Evolutionary conservation across 2,888 invertebrate genomes (phyloP).

Genomic region (Eilema caniola): DNA sequence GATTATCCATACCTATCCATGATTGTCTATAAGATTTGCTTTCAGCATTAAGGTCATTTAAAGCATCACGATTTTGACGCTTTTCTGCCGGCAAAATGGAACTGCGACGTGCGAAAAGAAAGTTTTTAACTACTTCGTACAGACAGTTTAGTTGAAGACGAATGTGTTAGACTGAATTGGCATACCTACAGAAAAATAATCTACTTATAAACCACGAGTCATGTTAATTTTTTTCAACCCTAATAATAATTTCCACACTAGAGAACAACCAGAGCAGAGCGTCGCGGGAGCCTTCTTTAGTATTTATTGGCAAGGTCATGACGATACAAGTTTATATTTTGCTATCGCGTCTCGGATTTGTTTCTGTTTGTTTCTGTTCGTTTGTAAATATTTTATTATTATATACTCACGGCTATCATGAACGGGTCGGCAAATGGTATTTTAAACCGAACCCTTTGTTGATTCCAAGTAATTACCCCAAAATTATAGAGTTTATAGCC

Average conservation of each 20-base stretch:
- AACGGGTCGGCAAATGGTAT: background rate
- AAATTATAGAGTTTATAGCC: background rate
- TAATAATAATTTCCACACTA: background rate
- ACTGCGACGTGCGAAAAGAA: background rate
- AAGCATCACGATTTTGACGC: background rate
- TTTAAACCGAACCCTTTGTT: background rate
- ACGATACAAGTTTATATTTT: background rate
- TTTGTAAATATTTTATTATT: background rate
- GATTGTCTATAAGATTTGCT: constrained; percentile 5
- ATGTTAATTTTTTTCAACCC: background rate
- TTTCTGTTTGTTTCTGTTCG: background rate
- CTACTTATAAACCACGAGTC: background rate
- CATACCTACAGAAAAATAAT: background rate
- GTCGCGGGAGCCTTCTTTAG: background rate
- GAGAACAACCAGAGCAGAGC: constrained; percentile 4
- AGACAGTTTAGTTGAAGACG: background rate
- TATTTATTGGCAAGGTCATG: background rate
- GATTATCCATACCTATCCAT: constrained; percentile 10
- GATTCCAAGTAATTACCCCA: background rate
- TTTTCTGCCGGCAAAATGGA: background rate
- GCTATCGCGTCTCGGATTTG: background rate
- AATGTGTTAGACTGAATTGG: background rate
- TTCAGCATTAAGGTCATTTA: background rate
- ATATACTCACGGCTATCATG: background rate
- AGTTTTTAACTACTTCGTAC: background rate